Evolutionary conservation across 2,888 invertebrate species (phyloP).

Genomic region (Andrena chrysosceles): DNA sequence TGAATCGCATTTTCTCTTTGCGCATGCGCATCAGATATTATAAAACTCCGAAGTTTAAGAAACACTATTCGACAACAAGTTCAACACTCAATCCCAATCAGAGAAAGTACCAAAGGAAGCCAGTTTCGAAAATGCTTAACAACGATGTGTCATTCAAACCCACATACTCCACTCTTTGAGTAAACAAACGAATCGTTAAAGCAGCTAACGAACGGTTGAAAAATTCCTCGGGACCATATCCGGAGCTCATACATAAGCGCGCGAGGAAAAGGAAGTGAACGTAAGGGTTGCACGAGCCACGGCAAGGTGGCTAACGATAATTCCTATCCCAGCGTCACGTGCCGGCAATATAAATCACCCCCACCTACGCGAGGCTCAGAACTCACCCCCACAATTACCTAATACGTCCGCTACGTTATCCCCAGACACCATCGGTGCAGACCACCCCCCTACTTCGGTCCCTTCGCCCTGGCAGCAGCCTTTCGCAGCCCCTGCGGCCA

Average conservation of each 20-base stretch:
- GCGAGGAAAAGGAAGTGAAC: slow-evolving; percentile 28
- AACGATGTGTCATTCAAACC: too few relatives aligned
- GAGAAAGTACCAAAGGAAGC: too few relatives aligned
- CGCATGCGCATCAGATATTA: too few relatives aligned
- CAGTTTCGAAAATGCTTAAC: too few relatives aligned
- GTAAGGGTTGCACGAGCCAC: slow-evolving; percentile 50
- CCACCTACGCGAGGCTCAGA: slow-evolving; percentile 47
- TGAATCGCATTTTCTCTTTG: too few relatives aligned
- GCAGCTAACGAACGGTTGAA: neutral
- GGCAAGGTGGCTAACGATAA: slow-evolving; percentile 80
- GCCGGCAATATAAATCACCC: slow-evolving; percentile 83
- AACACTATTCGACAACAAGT: too few relatives aligned
- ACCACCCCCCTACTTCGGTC: slow-evolving; percentile 37
- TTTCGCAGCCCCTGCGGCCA: slow-evolving; percentile 61
- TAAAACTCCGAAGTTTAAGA: too few relatives aligned
- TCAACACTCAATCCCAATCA: too few relatives aligned
- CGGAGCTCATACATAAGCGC: slow-evolving; percentile 13
- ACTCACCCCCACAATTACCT: slow-evolving; percentile 80
- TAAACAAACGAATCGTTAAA: neutral
- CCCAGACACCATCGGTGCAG: slow-evolving; percentile 75
- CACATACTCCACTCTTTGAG: neutral
- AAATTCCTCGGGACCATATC: neutral
- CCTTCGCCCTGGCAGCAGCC: slow-evolving; percentile 41
- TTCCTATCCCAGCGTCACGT: slow-evolving; percentile 81
- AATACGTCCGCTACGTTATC: slow-evolving; percentile 79